Base-by-base conservation (phyloP, 2,113 vertebrate species). In the Hydrolagus affinis region DNA sequence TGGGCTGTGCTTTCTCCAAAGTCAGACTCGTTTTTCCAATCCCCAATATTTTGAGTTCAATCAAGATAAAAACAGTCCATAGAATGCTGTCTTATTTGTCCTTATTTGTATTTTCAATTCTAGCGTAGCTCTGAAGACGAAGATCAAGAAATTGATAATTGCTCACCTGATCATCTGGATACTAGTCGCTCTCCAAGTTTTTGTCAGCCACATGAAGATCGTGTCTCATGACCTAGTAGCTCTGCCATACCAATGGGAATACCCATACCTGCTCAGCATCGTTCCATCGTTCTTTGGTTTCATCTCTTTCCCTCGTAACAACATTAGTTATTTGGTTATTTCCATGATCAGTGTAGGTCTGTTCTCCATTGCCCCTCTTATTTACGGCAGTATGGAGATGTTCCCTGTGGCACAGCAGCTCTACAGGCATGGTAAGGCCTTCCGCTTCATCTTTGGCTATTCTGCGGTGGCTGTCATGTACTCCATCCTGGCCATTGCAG, bases 371-470 rank as follows among this genome's bases (percentile, higher is more conserved):
- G 96, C 95, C 0, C 97, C 98, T 0, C 95, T 99, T 59, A 94
- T 99, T 88, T 99, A 99, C 0, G 97, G 98, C 21, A 90, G 92
- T 85, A 97, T 99, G 96, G 98, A 99, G 91, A 99, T 99, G 98
- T 98, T 99, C 87, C 98, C 98, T 0, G 93, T 96, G 85, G 98
- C 96, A 0, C 97, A 98, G 92, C 97, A 98, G 92, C 95, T 99
- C 8, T 98, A 96, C 86, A 95, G 96, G 3, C 96, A 98, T 0
- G 97, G 98, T 88, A 97, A 97, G 88, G 95, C 96, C 2, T 98
- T 99, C 90, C 96, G 96, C 87, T 97, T 98, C 91, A 96, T 97
- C 88, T 97, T 97, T 0, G 95, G 96, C 85, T 95, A 96, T 88
- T 94, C 96, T 0, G 98, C 97, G 0, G 96, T 99, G 76, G 93